A percentile compares a stretch with the other conserved stretches of the same genome.
Conservation (phyloP, 2,888 invertebrate species). For the Pardosa pseudoannulata region DNA sequence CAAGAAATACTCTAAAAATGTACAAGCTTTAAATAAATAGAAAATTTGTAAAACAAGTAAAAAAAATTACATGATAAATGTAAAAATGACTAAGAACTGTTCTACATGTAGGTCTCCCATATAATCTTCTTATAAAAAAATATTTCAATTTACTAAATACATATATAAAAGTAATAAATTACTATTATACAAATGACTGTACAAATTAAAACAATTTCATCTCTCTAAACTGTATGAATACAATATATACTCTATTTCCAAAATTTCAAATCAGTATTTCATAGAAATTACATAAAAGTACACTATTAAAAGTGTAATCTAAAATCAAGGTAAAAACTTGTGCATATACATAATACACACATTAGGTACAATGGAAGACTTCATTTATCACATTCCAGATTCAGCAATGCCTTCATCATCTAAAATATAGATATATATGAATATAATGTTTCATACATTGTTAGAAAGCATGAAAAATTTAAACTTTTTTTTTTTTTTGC, state of each 20-base stretch:
- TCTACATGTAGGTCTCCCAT: not conserved
- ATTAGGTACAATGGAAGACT: not conserved
- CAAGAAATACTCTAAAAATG: too few species aligned
- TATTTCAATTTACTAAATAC: not conserved
- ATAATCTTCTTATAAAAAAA: not conserved
- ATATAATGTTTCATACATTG: not conserved
- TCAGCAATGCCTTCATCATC: constrained; percentile 97
- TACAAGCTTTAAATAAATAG: not conserved
- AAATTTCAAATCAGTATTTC: constrained; percentile 25
- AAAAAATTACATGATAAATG: not conserved
- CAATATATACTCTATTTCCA: not conserved
- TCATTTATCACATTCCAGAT: constrained; percentile 87
- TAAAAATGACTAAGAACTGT: not conserved
- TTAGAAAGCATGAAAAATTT: too few species aligned
- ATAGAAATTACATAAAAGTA: constrained; percentile 55
- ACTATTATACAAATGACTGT: not conserved
- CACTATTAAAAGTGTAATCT: constrained; percentile 52
- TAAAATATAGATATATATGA: constrained; percentile 80
- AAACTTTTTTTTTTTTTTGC: too few species aligned
- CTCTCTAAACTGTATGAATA: not conserved
- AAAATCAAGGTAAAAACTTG: constrained; percentile 14
- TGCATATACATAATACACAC: not conserved
- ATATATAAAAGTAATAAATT: not conserved
- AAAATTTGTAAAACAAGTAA: not conserved
- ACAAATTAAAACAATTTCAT: not conserved